Conservation (phyloP, 2,113 vertebrate species). For the Chlorodrepanis virens region DNA sequence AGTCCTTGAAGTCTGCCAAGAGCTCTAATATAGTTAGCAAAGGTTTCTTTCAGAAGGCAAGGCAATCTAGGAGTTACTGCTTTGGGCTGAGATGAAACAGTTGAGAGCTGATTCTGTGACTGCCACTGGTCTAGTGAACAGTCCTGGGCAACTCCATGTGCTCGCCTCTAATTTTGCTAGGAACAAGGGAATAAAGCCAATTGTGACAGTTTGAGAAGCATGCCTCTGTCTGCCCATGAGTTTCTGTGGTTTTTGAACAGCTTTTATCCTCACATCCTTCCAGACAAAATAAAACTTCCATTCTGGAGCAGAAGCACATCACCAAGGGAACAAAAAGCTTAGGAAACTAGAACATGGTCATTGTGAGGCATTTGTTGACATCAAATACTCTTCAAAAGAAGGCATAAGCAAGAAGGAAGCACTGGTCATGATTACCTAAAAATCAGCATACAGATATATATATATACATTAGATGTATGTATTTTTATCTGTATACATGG, state of each 20-base stretch:
- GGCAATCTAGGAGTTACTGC: background rate
- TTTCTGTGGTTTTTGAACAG: background rate
- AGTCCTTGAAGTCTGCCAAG: background rate
- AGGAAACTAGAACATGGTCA: background rate
- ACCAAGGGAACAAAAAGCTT: background rate
- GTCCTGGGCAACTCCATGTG: background rate
- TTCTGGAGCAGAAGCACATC: background rate
- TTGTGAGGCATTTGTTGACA: background rate
- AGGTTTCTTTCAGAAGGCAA: background rate
- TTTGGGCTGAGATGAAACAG: background rate
- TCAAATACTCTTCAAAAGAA: background rate
- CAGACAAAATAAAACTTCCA: background rate
- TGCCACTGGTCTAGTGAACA: background rate
- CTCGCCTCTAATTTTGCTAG: background rate
- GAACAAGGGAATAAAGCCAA: background rate
- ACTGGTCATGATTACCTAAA: background rate
- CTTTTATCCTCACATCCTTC: background rate
- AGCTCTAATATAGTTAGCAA: background rate
- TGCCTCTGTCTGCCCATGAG: background rate
- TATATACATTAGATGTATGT: too few relatives aligned
- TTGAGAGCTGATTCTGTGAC: background rate
- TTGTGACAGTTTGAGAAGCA: background rate
- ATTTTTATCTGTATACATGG: background rate
- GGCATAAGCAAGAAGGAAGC: background rate
- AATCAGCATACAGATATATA: background rate